Evolutionary conservation across 2,797 vertebrate species (phyloP).

Genomic region (Coranthus polyacanthus): DNA sequence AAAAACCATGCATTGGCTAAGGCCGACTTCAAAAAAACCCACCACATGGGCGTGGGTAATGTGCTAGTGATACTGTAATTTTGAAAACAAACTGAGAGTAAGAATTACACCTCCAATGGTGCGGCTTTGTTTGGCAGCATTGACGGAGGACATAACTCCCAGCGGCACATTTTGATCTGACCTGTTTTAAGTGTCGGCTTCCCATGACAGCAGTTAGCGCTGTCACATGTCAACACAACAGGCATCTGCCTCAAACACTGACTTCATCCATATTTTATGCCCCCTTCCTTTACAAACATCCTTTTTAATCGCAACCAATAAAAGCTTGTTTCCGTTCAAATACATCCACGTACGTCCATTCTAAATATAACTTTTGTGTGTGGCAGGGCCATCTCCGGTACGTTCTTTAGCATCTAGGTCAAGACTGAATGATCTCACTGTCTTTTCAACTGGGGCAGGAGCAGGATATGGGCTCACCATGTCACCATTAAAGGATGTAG

Average conservation of each 20-base stretch:
- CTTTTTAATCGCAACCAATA: constrained; percentile 12
- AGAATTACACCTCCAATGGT: constrained; percentile 52
- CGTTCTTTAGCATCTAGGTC: constrained; percentile 76
- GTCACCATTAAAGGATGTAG: constrained; percentile 66
- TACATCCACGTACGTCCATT: not conserved
- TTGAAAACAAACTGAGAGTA: constrained; percentile 70
- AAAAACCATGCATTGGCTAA: constrained; percentile 70
- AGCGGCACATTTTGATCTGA: constrained; percentile 73
- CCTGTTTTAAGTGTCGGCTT: constrained; percentile 74
- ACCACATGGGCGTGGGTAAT: constrained; percentile 66
- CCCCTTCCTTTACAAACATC: constrained; percentile 3
- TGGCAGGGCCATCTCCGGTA: constrained; percentile 23
- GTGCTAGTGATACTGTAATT: constrained; percentile 73
- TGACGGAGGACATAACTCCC: constrained; percentile 67
- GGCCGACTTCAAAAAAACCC: constrained; percentile 65
- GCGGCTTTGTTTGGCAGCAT: constrained; percentile 58
- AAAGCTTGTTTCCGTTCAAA: constrained; percentile 25
- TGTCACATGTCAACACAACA: constrained; percentile 64
- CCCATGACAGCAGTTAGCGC: constrained; percentile 63
- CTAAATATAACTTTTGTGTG: constrained; percentile 29
- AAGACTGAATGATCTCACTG: constrained; percentile 74
- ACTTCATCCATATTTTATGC: constrained; percentile 49
- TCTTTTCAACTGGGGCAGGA: constrained; percentile 65
- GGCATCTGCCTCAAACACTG: constrained; percentile 31
- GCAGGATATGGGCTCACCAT: constrained; percentile 63